These are phyloP conservation scores for Dolichopus griseipennis DNA, from an alignment of 2,888 invertebrate genomes.

Conservation along the genomic window DNA sequence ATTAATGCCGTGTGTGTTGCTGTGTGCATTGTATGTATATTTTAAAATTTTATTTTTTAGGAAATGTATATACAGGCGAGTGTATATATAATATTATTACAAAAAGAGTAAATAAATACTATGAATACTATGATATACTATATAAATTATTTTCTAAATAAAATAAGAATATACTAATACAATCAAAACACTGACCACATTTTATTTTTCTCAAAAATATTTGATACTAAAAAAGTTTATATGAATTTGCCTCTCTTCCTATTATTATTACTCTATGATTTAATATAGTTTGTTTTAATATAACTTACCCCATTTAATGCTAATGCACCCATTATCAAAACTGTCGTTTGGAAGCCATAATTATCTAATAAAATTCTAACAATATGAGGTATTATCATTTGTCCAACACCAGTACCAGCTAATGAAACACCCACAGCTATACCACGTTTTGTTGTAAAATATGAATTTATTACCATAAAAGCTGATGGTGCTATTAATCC, in stretches of 20 bases:
- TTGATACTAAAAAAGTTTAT: too few relatives aligned
- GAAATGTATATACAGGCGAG: too few relatives aligned
- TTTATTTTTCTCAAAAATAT: too few relatives aligned
- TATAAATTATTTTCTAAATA: too few relatives aligned
- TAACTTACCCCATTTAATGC: slow-evolving; percentile 57
- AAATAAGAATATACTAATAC: too few relatives aligned
- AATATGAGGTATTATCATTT: slow-evolving; percentile 64
- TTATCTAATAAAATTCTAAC: slow-evolving; percentile 55
- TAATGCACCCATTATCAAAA: slow-evolving; percentile 53
- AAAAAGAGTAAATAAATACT: too few relatives aligned
- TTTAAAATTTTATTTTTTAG: too few relatives aligned
- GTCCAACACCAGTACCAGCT: slow-evolving; percentile 67
- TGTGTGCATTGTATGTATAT: too few relatives aligned
- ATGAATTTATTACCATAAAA: slow-evolving; percentile 62
- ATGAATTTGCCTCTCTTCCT: too few relatives aligned
- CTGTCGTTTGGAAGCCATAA: slow-evolving; percentile 56
- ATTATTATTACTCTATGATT: background rate
- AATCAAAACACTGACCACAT: too few relatives aligned
- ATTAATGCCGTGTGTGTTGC: too few relatives aligned
- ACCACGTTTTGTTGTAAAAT: slow-evolving; percentile 58
- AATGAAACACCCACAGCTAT: slow-evolving; percentile 67
- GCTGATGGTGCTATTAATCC: slow-evolving; percentile 63
- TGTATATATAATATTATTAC: background rate
- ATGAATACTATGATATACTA: too few relatives aligned
- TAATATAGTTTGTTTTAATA: background rate